phyloP scores from a whole-genome alignment of 2,888 invertebrate genomes.

The Tetropium fuscum region DNA sequence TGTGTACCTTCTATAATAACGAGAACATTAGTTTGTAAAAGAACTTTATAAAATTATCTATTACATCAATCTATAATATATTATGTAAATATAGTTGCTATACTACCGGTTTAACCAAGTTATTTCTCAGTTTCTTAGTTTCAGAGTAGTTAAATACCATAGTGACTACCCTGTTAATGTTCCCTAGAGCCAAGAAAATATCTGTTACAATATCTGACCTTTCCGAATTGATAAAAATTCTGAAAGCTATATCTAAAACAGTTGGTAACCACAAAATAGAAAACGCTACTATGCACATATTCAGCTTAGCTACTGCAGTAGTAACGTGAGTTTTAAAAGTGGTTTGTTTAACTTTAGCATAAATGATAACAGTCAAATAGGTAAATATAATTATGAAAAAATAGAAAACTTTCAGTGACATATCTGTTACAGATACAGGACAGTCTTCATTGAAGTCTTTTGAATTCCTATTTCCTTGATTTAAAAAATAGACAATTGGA shows the following conservation, averaged over 20 bases:
- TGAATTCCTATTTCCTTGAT: conserved; percentile 33
- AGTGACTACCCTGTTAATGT: conserved; percentile 49
- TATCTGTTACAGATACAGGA: conserved; percentile 29
- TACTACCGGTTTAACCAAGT: conserved; percentile 45
- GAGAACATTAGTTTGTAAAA: no score
- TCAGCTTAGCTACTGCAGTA: conserved; percentile 39
- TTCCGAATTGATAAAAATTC: conserved; percentile 53
- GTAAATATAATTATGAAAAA: conserved; percentile 54
- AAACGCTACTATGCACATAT: conserved; percentile 49
- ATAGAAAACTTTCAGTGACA: conserved; percentile 53
- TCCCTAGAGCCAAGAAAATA: conserved; percentile 53
- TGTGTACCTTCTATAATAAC: no score
- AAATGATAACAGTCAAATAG: conserved; percentile 54
- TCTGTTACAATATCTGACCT: conserved; percentile 51
- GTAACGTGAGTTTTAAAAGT: conserved; percentile 42
- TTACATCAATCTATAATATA: no score
- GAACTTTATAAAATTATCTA: no score
- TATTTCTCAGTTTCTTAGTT: conserved; percentile 45
- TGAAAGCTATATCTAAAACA: conserved; percentile 54
- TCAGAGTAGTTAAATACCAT: conserved; percentile 45
- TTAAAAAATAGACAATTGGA: conserved; percentile 46
- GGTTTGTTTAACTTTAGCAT: conserved; percentile 52
- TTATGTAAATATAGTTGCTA: conserved; percentile 17
- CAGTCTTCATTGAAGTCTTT: conserved; percentile 35
- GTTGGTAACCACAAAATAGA: conserved; percentile 59